Conservation (phyloP, 2,797 vertebrate species). For the Furcifer pardalis region DNA sequence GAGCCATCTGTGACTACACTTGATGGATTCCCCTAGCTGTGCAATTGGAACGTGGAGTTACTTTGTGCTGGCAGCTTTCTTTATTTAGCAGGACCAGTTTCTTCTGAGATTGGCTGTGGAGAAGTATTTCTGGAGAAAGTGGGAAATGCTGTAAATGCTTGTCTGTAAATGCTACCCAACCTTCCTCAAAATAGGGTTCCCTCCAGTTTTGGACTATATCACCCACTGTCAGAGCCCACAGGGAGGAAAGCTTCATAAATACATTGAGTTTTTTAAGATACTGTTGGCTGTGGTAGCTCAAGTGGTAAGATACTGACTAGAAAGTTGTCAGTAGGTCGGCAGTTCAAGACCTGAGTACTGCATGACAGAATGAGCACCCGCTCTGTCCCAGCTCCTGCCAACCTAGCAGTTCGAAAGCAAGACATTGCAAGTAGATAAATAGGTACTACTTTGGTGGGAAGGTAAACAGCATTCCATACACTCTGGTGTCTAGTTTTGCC, state of each 20-base stretch:
- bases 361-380: too few relatives aligned
- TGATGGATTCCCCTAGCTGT: not conserved
- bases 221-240: too few relatives aligned
- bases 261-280: not conserved
- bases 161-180: not conserved
- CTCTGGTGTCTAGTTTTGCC: too few relatives aligned
- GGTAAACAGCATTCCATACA: too few relatives aligned
- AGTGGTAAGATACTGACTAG: too few relatives aligned
- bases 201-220: not conserved
- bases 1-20: not conserved
- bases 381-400: too few relatives aligned
- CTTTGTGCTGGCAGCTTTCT: not conserved
- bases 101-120: accelerated
- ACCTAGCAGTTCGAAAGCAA: too few relatives aligned
- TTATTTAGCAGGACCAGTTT: accelerated
- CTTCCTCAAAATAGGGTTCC: not conserved
- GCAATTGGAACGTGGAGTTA: not conserved
- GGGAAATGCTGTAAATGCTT: not conserved
- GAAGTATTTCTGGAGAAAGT: not conserved
- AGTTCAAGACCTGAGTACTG: too few relatives aligned
- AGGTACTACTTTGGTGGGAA: too few relatives aligned
- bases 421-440: too few relatives aligned
- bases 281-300: too few relatives aligned
- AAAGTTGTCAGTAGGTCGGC: too few relatives aligned
- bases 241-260: not conserved